These are phyloP conservation scores for Tautogolabrus adspersus DNA, from an alignment of 2,113 vertebrate species.

Conservation along the genomic window DNA sequence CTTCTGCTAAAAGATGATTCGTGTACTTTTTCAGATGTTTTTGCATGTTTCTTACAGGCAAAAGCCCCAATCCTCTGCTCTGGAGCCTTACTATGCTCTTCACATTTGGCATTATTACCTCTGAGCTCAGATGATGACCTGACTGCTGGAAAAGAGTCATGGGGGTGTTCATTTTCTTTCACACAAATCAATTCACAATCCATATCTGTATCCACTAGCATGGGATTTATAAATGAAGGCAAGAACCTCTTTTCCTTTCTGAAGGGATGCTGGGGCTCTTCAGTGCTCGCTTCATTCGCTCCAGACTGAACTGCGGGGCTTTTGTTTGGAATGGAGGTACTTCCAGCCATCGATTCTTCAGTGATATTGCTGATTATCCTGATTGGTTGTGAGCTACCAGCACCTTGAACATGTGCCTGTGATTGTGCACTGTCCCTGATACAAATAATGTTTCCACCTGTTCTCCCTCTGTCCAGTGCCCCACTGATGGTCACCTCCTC, in stretches of 20 bases:
- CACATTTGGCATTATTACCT: conserved; percentile 41
- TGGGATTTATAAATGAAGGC: conserved; percentile 92
- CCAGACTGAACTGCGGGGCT: conserved; percentile 8
- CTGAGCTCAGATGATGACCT: conserved; percentile 83
- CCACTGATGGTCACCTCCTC: conserved; percentile 95
- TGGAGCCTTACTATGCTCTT: conserved; percentile 52
- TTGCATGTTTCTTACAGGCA: conserved; percentile 61
- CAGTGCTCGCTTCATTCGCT: neutral
- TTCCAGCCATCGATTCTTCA: conserved; percentile 73
- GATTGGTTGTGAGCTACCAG: conserved; percentile 88
- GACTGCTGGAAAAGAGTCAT: conserved; percentile 79
- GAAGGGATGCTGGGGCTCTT: conserved; percentile 29
- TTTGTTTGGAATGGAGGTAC: neutral
- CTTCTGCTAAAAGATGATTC: conserved; percentile 80
- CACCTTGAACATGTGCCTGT: conserved; percentile 74
- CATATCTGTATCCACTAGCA: conserved; percentile 87
- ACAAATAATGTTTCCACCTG: conserved; percentile 92
- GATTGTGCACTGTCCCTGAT: conserved; percentile 90
- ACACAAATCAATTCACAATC: conserved; percentile 73
- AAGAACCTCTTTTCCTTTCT: conserved; percentile 53
- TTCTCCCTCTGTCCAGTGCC: conserved; percentile 84
- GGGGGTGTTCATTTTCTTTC: conserved; percentile 75
- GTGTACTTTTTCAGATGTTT: conserved; percentile 61
- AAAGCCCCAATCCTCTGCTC: conserved; percentile 68
- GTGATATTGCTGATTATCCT: conserved; percentile 95